Evolutionary conservation across 1,140 invertebrate genomes (phyloP).

Genomic region (Temnothorax nylanderi): DNA sequence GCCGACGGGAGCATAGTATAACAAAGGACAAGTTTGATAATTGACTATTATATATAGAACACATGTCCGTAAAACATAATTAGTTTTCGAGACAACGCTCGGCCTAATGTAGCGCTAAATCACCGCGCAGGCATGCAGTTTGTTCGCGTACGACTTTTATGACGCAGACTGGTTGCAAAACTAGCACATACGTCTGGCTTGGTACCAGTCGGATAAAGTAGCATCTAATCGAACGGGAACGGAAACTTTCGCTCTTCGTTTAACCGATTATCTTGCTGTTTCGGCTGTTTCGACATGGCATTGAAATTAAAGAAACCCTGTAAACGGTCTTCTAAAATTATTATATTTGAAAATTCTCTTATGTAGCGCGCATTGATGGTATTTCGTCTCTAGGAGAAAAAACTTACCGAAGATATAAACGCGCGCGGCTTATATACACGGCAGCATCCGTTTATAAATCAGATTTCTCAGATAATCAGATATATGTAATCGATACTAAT

Average conservation of each 20-base stretch:
- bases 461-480: neutral
- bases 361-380: too few relatives aligned
- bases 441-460: neutral
- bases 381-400: neutral
- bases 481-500: neutral
- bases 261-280: neutral
- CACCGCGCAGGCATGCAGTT: slow-evolving; percentile 39
- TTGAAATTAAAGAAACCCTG: neutral
- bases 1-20: neutral
- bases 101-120: slow-evolving; percentile 40
- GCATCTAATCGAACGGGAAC: slow-evolving; percentile 38
- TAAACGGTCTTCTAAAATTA: neutral
- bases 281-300: too few relatives aligned
- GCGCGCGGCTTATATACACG: neutral
- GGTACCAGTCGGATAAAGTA: slow-evolving; percentile 13
- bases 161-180: slow-evolving; percentile 44
- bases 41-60: neutral
- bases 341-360: neutral
- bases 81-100: slow-evolving; percentile 28
- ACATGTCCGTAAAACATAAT: slow-evolving; percentile 25
- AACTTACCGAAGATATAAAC: too few relatives aligned
- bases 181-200: slow-evolving; percentile 12
- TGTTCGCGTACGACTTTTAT: slow-evolving; percentile 37
- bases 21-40: neutral
- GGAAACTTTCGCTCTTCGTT: slow-evolving; percentile 43